Evolutionary conservation across 2,113 vertebrate genomes (phyloP).

Genomic region (Leptobrachium leishanense): DNA sequence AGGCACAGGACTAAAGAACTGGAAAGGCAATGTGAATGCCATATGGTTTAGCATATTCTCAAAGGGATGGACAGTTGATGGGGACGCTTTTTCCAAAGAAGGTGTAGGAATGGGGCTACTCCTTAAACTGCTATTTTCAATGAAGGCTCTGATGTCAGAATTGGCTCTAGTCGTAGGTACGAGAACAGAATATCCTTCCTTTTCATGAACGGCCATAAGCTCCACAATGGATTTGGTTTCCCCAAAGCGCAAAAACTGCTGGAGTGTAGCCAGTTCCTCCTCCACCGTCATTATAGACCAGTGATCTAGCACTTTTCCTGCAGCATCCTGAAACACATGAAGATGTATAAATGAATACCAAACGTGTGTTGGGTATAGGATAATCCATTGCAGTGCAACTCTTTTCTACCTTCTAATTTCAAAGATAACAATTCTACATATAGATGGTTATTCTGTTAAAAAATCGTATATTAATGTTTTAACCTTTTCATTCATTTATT

Average conservation of each 20-base stretch:
- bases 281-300: constrained; percentile 97
- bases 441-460: no score
- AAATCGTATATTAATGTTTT: no score
- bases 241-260: constrained; percentile 96
- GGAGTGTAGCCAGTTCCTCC: constrained; percentile 91
- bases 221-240: constrained; percentile 98
- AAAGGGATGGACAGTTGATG: constrained; percentile 83
- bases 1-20: constrained; percentile 86
- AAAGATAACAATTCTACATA: no score
- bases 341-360: neutral
- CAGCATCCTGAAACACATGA: constrained; percentile 76
- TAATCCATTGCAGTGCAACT: no score
- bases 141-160: constrained; percentile 92
- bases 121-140: constrained; percentile 84
- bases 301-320: constrained; percentile 93
- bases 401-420: no score
- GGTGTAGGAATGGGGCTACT: constrained; percentile 64
- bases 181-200: constrained; percentile 83
- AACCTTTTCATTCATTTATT: no score
- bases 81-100: constrained; percentile 76
- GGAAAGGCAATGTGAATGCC: constrained; percentile 94
- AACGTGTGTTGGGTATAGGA: neutral
- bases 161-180: constrained; percentile 80
- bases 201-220: constrained; percentile 94
- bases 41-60: constrained; percentile 92